Evolutionary conservation across 2,888 invertebrate species (phyloP).

Genomic region (Teleiodes luculella): DNA sequence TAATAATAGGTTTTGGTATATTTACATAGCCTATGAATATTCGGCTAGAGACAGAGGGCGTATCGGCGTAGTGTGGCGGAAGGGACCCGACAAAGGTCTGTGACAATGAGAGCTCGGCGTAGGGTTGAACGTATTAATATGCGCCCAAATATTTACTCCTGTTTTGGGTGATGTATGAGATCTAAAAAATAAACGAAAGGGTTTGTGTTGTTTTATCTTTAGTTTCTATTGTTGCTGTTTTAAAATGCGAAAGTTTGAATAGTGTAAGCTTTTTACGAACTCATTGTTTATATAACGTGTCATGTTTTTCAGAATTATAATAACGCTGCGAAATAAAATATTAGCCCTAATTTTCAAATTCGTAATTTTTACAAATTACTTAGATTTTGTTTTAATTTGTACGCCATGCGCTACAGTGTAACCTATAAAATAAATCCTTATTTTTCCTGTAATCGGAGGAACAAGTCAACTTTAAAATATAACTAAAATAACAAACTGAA

Average conservation of each 20-base stretch:
- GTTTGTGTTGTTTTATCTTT: not conserved
- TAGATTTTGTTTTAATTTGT: too few species aligned
- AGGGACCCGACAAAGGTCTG: conserved; percentile 72
- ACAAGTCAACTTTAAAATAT: too few species aligned
- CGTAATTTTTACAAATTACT: too few species aligned
- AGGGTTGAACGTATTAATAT: conserved; percentile 42
- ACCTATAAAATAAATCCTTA: too few species aligned
- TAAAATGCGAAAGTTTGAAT: not conserved
- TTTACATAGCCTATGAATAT: conserved; percentile 50
- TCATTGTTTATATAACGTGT: too few species aligned
- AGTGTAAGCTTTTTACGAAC: too few species aligned
- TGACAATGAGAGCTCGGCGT: conserved; percentile 56
- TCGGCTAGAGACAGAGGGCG: conserved; percentile 47
- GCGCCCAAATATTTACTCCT: conserved; percentile 35
- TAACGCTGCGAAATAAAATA: too few species aligned
- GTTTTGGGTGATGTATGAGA: conserved; percentile 15
- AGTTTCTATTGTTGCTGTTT: not conserved
- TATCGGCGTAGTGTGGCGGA: conserved; percentile 68
- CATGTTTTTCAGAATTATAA: too few species aligned
- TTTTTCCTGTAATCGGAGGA: too few species aligned
- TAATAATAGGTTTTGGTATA: conserved; percentile 8
- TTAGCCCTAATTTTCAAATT: too few species aligned
- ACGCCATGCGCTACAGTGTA: too few species aligned
- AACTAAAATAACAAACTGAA: too few species aligned
- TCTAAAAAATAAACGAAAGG: not conserved